Percentiles rank a stretch among this genome's conserved stretches.
Evolutionary conservation across 2,113 vertebrate species (phyloP).

Genomic region (Pterocles orientalis): DNA sequence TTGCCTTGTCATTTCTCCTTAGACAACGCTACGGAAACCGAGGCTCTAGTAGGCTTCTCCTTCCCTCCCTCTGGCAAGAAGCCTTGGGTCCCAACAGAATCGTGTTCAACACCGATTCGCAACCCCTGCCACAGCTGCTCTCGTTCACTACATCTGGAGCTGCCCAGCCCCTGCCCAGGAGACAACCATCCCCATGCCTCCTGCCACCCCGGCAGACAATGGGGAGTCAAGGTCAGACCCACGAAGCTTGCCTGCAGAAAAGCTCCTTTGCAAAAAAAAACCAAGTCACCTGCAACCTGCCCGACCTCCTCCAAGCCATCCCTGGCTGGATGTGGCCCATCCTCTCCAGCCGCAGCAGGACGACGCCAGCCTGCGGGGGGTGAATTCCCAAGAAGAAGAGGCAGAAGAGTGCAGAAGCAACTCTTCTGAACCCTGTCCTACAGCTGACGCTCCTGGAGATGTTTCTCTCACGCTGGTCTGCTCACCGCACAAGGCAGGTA

Average conservation of each 20-base stretch:
- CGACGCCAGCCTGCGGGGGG: background rate
- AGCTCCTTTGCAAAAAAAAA: background rate
- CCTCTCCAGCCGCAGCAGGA: background rate
- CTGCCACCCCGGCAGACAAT: background rate
- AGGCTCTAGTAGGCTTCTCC: background rate
- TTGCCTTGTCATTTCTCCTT: background rate
- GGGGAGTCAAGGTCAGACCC: background rate
- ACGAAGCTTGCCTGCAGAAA: background rate
- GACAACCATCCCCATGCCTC: background rate
- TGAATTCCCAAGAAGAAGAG: background rate
- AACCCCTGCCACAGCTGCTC: background rate
- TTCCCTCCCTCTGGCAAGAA: background rate
- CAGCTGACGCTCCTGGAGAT: background rate
- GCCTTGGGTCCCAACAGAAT: background rate
- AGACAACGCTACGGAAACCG: background rate
- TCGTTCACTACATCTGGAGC: background rate
- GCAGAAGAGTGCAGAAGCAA: background rate
- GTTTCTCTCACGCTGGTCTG: background rate
- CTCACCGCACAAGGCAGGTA: background rate
- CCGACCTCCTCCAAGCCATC: background rate
- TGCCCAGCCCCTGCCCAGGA: background rate
- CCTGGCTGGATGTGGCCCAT: background rate
- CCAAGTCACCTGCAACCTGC: background rate
- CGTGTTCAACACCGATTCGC: background rate
- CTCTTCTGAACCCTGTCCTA: background rate